These are phyloP conservation scores for Hirtodrosophila histrioides DNA, from an alignment of 2,888 invertebrate genomes.

Conservation along the genomic window DNA sequence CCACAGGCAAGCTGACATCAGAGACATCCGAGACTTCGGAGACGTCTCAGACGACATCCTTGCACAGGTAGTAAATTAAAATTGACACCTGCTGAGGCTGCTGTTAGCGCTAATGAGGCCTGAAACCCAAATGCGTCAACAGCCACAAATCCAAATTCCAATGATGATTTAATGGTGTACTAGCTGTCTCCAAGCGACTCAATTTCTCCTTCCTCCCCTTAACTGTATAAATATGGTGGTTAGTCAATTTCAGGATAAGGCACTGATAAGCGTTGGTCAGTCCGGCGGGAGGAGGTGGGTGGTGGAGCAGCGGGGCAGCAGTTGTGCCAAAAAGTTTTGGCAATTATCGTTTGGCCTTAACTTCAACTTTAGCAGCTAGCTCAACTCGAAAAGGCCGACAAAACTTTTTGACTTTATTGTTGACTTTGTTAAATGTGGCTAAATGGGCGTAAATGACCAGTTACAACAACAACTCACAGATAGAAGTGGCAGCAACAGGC, in stretches of 20 bases:
- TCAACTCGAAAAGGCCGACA: conserved; percentile 14
- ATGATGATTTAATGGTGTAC: conserved; percentile 53
- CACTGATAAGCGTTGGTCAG: conserved; percentile 30
- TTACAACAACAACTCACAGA: conserved; percentile 32
- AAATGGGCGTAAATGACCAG: conserved; percentile 79
- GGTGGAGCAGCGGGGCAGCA: not conserved
- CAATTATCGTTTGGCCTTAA: conserved; percentile 39
- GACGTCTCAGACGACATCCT: conserved; percentile 33
- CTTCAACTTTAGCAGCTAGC: not conserved
- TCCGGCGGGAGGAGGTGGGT: not conserved
- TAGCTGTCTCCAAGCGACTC: conserved; percentile 18
- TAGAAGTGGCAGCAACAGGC: conserved; percentile 45
- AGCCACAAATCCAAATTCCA: conserved; percentile 33
- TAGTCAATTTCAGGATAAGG: conserved; percentile 37
- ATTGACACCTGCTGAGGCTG: conserved; percentile 72
- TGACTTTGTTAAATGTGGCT: conserved; percentile 78
- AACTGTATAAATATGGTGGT: conserved; percentile 8
- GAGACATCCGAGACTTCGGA: conserved; percentile 1
- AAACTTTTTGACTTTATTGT: conserved; percentile 74
- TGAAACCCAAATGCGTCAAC: conserved; percentile 72
- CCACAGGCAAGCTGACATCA: conserved; percentile 31
- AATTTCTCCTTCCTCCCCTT: not conserved
- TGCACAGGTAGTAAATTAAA: conserved; percentile 66
- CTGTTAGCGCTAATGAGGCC: conserved; percentile 62
- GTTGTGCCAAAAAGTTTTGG: conserved; percentile 30